Evolutionary conservation across 2,113 vertebrate species (phyloP), one percentile per base, ranked within the genome.

Genomic region (Cettia cetti): DNA sequence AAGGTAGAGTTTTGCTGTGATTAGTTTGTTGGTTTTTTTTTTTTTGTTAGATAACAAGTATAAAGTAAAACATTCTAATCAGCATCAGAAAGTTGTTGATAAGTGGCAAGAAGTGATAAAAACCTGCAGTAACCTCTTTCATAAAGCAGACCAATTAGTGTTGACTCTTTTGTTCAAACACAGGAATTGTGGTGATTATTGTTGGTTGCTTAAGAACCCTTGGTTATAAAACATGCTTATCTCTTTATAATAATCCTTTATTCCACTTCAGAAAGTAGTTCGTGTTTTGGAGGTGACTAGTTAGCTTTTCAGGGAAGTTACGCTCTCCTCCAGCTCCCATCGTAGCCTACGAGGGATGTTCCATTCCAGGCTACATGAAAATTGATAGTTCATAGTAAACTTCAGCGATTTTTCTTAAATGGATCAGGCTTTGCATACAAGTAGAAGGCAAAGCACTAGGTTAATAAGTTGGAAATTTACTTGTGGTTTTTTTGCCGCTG

Each of bases 141-240:
- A 11, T 45, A 15, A 61, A 72, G 45, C 0, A 0, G 31, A 44
- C 33, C 17, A 59, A 16, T 11, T 47, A 12, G 16, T 64, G 39
- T 71, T 72, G 76, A 59, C 53, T 81, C 57, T 72, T 50, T 86
- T n/a, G 64, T 28, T 86, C 82, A 66, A 87, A 64, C 59, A 56
- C 1, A 5, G 30, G 35, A 75, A 28, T 77, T 3, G 7, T 44
- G 40, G 17, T 66, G 60, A 30, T 94, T 95, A 30, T 66, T 81
- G 50, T 10, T 78, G 42, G 16, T 39, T 81, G 17, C 65, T 68
- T 92, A 71, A 83, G 86, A 91, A 49, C 61, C 56, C 31, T 71
- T 44, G 27, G 39, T 76, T 97, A 49, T 35, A 81, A 81, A 94
- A 45, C 47, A 12, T 49, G 37, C 86, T 76, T 82, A 44, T 94